Base-by-base conservation (phyloP, 2,113 vertebrate genomes). In the Illadopsis cleaveri region DNA sequence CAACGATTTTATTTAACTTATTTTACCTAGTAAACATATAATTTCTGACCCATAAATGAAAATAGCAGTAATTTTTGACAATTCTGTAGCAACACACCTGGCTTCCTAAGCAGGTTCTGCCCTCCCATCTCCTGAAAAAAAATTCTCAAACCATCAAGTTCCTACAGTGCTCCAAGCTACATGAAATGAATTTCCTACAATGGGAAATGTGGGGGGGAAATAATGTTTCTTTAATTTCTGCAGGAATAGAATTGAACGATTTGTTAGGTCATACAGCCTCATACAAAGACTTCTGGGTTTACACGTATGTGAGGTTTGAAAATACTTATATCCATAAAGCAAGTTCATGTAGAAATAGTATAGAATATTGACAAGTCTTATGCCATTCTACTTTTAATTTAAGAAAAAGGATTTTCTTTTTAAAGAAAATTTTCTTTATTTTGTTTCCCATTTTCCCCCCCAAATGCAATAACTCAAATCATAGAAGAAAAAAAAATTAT, bases 131-230 rank as follows among this genome's bases (percentile, higher is more conserved):
- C n/a, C n/a, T n/a, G 35, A 56, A 13, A 27, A n/a, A 15, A 21
- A 44, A 85, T 80, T 51, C 11, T 50, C 19, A 61, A 42, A 30
- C 5, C 0, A 1, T 64, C 28, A 76, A 72, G 40, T 35, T 80
- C 20, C 58, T 20, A 18, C 2, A 1, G 31, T 79, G n/a, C 11
- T 86, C n/a, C 12, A 82, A 83, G 15, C 19, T 65, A 47, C 2
- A 28, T 40, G 6, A 85, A 82, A 82, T 64, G 25, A 1, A 40
- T 70, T 82, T 89, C 28, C 35, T 90, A 27, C 9, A 42, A 53
- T 1, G 9, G 20, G 18, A 89, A 54, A 78, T 38, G 40, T 2
- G 9, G 3, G 2, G 1, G 8, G 13, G 0, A 4, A 12, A 8
- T 37, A 17, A 11, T 8, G 5, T 68, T 72, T 10, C 12, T 79